phyloP scores from a whole-genome alignment of 2,888 invertebrate genomes.

The Siphlonurus alternatus region DNA sequence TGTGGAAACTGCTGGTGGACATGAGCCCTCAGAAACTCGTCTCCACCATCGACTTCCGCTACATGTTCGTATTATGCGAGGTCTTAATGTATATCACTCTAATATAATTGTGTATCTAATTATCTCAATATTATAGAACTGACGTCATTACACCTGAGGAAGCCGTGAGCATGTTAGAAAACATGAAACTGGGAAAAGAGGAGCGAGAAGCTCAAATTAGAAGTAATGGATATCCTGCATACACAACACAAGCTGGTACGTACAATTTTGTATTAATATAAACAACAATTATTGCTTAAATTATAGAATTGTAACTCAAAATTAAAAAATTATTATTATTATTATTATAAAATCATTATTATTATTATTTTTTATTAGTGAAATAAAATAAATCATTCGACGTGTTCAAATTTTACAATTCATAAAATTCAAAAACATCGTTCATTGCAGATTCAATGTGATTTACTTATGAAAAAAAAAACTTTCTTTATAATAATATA shows the following conservation, averaged over 20 bases:
- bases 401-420: too few species aligned
- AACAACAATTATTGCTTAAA: too few species aligned
- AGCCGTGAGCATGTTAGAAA: conserved; percentile 50
- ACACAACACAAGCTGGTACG: conserved; percentile 75
- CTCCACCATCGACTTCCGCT: conserved; percentile 74
- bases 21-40: conserved; percentile 70
- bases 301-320: too few species aligned
- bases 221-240: conserved; percentile 62
- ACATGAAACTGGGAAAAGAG: conserved; percentile 37
- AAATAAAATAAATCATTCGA: too few species aligned
- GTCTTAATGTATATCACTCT: background rate
- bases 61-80: too few species aligned
- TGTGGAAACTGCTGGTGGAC: conserved; percentile 73
- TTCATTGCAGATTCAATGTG: too few species aligned
- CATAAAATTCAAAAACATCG: too few species aligned
- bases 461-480: too few species aligned
- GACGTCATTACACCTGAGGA: conserved; percentile 71
- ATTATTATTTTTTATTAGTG: too few species aligned
- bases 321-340: too few species aligned
- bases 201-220: conserved; percentile 43
- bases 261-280: conserved; percentile 16
- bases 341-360: too few species aligned
- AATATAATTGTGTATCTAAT: conserved; percentile 4
- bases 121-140: conserved; percentile 36
- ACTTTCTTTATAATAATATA: too few species aligned